Evolutionary conservation across 2,888 invertebrate species (phyloP).

Genomic region (Polyommatus icarus): DNA sequence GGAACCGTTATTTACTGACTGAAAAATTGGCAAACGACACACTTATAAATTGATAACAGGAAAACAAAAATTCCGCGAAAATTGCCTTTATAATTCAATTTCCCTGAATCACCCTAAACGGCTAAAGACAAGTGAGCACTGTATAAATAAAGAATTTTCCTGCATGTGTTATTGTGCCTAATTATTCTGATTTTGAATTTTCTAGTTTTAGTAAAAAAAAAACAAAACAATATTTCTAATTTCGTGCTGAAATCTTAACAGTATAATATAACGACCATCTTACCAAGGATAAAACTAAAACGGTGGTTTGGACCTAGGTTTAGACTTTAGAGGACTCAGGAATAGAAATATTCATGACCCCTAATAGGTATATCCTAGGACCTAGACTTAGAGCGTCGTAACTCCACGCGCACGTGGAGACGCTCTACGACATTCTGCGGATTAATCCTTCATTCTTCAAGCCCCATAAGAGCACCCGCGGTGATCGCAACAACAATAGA

Average conservation of each 20-base stretch:
- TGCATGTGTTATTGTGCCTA: not conserved
- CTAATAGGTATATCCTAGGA: too few relatives aligned
- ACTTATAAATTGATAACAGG: constrained; percentile 15
- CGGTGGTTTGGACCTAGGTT: not conserved
- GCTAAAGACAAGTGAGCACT: not conserved
- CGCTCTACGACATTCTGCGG: too few relatives aligned
- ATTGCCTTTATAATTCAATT: not conserved
- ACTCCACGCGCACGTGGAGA: too few relatives aligned
- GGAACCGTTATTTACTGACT: not conserved
- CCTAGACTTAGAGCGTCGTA: too few relatives aligned
- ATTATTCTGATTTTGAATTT: not conserved
- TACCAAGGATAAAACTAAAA: not conserved
- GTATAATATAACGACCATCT: not conserved
- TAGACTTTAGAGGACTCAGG: not conserved
- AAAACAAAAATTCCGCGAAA: constrained; percentile 30
- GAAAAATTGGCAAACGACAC: constrained; percentile 22
- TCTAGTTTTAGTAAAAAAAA: not conserved
- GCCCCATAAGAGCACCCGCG: too few relatives aligned
- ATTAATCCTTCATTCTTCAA: too few relatives aligned
- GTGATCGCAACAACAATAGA: too few relatives aligned
- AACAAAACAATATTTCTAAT: not conserved
- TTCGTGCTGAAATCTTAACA: not conserved
- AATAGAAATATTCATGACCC: not conserved
- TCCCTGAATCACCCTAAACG: not conserved
- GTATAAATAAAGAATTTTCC: not conserved